These are phyloP conservation scores for Blastomussa wellsi DNA, from an alignment of 92 coral and sea anemone species.

Conservation along the genomic window DNA sequence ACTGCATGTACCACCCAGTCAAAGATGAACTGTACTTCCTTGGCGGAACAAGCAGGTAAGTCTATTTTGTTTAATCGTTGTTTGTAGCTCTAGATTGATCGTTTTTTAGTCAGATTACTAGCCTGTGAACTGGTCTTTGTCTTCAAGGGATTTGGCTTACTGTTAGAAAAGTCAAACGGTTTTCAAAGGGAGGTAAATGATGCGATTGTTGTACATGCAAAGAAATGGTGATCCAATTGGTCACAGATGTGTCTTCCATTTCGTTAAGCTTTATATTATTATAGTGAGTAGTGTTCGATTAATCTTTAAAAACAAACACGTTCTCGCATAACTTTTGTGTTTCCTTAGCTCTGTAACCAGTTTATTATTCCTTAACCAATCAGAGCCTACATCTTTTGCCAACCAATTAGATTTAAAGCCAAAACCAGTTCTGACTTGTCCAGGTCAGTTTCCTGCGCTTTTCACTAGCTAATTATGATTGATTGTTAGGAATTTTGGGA, in stretches of 20 bases:
- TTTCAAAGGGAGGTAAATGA: not conserved
- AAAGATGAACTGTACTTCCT: conserved; percentile 57
- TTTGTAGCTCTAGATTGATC: not conserved
- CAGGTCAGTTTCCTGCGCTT: not conserved
- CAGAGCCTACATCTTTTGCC: not conserved
- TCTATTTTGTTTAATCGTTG: not conserved
- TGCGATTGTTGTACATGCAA: not conserved
- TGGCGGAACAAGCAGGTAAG: conserved; percentile 78
- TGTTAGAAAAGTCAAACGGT: not conserved
- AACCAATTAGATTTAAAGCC: no score
- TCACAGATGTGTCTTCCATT: not conserved
- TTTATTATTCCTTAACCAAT: not conserved
- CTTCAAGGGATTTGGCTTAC: not conserved
- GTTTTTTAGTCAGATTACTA: no score
- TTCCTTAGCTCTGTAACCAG: not conserved
- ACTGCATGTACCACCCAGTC: conserved; percentile 60
- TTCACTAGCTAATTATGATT: not conserved
- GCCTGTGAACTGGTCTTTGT: no score
- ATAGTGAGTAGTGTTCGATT: not conserved
- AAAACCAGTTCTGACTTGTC: not conserved
- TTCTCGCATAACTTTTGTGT: not conserved
- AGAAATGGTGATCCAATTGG: not conserved
- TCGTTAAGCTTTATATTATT: not conserved
- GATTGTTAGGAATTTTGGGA: not conserved
- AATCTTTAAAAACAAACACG: not conserved